Base-by-base conservation (phyloP, 1,140 invertebrate species). In the Drosophila tsacasi region DNA sequence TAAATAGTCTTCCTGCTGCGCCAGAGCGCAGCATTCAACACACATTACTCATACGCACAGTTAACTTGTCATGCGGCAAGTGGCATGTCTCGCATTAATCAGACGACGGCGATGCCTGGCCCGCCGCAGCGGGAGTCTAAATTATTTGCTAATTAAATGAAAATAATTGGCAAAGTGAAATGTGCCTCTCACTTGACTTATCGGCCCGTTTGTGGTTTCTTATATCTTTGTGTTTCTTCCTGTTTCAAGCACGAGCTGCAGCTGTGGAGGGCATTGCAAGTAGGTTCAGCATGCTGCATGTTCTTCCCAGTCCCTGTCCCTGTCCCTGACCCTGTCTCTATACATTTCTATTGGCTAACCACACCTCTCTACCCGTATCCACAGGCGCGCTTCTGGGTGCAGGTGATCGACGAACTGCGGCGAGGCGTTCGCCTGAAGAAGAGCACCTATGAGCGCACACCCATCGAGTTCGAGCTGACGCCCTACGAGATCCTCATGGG, bases 401-500 rank as follows among this genome's bases (percentile, higher is more conserved):
- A 99, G 95, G 97, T 99, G 17, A 98, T 99, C 86, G 95, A 96
- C 50, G 97, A 99, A 92, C 93, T 95, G 54, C 91, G 98, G 21
- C 94, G 94, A 81, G 96, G 98, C 13, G 98, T 99, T 1, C 97
- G 98, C 93, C 94, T 99, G 87, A 99, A 99, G 94, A 99, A 99
- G 93, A 97, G 98, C 4, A 94, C 96, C 93, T 94, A 95, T 92
- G 95, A 94, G 83, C 93, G 95, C 78, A 95, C 95, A 42, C 94
- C 96, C 47, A 95, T 97, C 63, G 98, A 99, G 93, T 99, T 97
- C 93, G 97, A 99, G 93, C 93, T 99, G 72, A 99, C 98, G n/a
- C 98, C 98, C 9, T 99, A 99, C 93, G 98, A 99, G 94, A 98
- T 98, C 87, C 94, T 99, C 15, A 98, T 99, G 96, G 97, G 99